Base-by-base conservation (phyloP, 2,888 invertebrate species). In the Cosmorhoe ocellata region DNA sequence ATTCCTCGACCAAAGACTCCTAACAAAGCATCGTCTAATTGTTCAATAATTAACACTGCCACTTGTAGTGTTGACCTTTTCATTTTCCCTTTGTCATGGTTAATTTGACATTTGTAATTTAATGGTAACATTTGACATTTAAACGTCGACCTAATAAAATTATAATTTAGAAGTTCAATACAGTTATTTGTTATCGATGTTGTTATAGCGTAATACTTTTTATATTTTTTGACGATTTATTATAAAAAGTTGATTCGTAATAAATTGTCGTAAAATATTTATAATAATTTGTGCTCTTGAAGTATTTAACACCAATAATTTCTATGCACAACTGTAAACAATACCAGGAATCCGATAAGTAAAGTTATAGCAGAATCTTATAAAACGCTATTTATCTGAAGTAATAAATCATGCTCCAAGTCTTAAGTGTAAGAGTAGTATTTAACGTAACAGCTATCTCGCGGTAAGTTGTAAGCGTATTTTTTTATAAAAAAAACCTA, bases 301-400 rank as follows among this genome's bases (percentile, higher is more conserved):
- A 24, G 24, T 7, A n/a, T n/a, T n/a, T n/a, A n/a, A n/a, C n/a
- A n/a, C n/a, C n/a, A 24, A 24, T 24, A 24, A 7, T 7, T 18
- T 18, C 2, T 24, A 4, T 6, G 24, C 6, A 24, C 7, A 6
- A 13, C 10, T 14, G 41, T 33, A 37, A 42, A 41, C 41, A 38
- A 42, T 42, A 46, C 41, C 24, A 59, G 47, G 56, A 55, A 59
- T 60, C 50, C 56, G 67, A 70, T 67, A 70, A 69, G 45, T 53
- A 52, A 68, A 67, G 62, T 61, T 64, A 57, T 48, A 62, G 56
- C 55, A 51, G 45, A 37, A 44, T 42, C 13, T 22, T 59, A 40
- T 52, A 55, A 45, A 55, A 39, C 51, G 32, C 28, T 31, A 42
- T 51, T 45, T 56, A 56, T 56, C 56, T 28, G 4, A 24, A 38